These are phyloP conservation scores for Macrotrachela quadricornifera DNA, from an alignment of 1,140 invertebrate species.

Conservation along the genomic window DNA sequence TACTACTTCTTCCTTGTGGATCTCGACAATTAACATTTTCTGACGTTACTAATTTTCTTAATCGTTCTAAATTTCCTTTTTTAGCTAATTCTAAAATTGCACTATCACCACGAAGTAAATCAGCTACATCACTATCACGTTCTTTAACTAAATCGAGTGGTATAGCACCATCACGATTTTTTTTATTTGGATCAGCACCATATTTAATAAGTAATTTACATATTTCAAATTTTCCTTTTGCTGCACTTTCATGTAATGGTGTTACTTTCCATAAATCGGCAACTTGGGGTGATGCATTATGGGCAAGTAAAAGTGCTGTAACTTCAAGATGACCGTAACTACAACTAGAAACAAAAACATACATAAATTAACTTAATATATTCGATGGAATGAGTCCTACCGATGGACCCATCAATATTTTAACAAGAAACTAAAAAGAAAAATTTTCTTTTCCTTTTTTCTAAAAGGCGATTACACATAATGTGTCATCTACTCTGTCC, in stretches of 20 bases:
- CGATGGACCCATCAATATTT: too few species aligned
- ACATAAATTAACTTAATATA: too few species aligned
- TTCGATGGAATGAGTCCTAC: too few species aligned
- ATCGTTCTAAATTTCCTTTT: conserved; percentile 65
- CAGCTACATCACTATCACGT: conserved; percentile 69
- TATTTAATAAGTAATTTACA: conserved; percentile 71
- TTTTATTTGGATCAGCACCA: conserved; percentile 73
- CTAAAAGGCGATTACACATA: too few species aligned
- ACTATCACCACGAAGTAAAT: conserved; percentile 59
- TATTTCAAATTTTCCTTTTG: conserved; percentile 89
- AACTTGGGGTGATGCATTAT: conserved; percentile 68
- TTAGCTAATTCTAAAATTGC: conserved; percentile 79
- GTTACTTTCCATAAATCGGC: conserved; percentile 86
- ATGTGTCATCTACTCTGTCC: too few species aligned
- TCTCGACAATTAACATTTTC: conserved; percentile 72
- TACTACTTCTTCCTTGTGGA: conserved; percentile 55
- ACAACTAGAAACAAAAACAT: conserved; percentile 32
- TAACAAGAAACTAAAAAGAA: too few species aligned
- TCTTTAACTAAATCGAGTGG: conserved; percentile 32
- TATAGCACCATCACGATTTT: conserved; percentile 68
- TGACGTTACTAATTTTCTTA: conserved; percentile 61
- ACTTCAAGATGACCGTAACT: conserved; percentile 5
- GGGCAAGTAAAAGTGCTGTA: conserved; percentile 20
- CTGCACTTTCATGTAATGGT: conserved; percentile 75
- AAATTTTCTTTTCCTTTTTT: too few species aligned